Evolutionary conservation across 2,113 vertebrate genomes (phyloP).

Genomic region (Blennius ocellaris): DNA sequence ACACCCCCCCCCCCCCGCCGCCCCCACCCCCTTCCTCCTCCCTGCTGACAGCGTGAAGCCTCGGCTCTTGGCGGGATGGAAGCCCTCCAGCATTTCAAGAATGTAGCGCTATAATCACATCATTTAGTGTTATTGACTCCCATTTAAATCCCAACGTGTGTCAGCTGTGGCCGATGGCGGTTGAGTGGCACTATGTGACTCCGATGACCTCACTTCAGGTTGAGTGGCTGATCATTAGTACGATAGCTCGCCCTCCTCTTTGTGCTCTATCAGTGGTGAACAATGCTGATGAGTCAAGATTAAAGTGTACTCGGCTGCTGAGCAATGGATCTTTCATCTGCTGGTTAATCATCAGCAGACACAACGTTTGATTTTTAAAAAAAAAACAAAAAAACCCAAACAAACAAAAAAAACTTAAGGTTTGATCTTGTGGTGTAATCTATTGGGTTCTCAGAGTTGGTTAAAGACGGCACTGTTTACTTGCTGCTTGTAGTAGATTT

Average conservation of each 20-base stretch:
- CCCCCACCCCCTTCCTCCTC: constrained; percentile 23
- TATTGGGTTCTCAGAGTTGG: not conserved
- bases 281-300: constrained; percentile 20
- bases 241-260: constrained; percentile 23
- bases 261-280: constrained; percentile 19
- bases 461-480: constrained; percentile 32
- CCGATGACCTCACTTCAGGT: constrained; percentile 54
- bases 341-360: constrained; percentile 18
- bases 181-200: constrained; percentile 46
- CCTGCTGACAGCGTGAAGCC: constrained; percentile 54
- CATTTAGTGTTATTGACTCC: constrained; percentile 63
- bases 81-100: constrained; percentile 44
- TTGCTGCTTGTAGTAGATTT: constrained; percentile 42
- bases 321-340: constrained; percentile 4
- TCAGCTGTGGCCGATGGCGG: constrained; percentile 35
- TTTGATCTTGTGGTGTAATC: not conserved
- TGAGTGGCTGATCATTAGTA: constrained; percentile 37
- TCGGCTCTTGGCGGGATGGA: constrained; percentile 43
- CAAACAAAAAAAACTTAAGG: too few species aligned
- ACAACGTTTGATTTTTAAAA: constrained; percentile 10
- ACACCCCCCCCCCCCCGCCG: not conserved
- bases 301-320: constrained; percentile 16
- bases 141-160: constrained; percentile 46
- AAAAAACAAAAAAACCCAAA: too few species aligned
- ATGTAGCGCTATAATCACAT: constrained; percentile 45